Conservation (phyloP, 1,140 invertebrate genomes). For the Cephus cinctus region DNA sequence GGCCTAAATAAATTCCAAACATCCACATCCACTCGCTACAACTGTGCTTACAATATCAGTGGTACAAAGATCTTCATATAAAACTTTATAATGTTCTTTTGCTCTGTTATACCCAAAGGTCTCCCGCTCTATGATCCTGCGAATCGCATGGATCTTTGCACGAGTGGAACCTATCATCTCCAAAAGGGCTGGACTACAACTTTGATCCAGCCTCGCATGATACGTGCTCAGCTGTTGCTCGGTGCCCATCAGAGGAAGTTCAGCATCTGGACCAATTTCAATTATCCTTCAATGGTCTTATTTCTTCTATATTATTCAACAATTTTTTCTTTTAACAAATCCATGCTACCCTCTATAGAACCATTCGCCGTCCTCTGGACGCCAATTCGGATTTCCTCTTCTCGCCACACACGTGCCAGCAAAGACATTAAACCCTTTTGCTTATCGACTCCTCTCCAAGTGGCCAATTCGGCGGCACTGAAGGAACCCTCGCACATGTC, state of each 20-base stretch:
- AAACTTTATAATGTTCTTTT: slow-evolving; percentile 30
- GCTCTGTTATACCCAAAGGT: slow-evolving; percentile 18
- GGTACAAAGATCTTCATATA: slow-evolving; percentile 21
- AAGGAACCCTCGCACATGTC: slow-evolving; percentile 28
- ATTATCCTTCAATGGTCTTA: no score
- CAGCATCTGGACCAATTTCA: slow-evolving; percentile 19
- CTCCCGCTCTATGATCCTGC: slow-evolving; percentile 30
- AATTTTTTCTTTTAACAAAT: neutral
- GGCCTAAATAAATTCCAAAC: no score
- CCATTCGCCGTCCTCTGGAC: slow-evolving; percentile 24
- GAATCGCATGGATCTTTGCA: slow-evolving; percentile 37
- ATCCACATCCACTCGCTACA: no score
- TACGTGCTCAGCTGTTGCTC: slow-evolving; percentile 29
- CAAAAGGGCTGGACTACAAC: slow-evolving; percentile 24
- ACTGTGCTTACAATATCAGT: slow-evolving; percentile 37
- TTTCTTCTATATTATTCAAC: neutral
- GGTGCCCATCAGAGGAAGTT: slow-evolving; percentile 30
- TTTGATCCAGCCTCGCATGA: slow-evolving; percentile 10
- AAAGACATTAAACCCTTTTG: slow-evolving; percentile 31
- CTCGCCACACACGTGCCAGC: slow-evolving; percentile 35
- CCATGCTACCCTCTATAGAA: slow-evolving; percentile 20
- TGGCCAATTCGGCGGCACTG: slow-evolving; percentile 30
- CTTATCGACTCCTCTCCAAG: slow-evolving; percentile 37
- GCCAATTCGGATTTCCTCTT: slow-evolving; percentile 33
- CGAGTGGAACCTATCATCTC: slow-evolving; percentile 33